Base-by-base conservation (phyloP, 2,113 vertebrate genomes). In the Lampris incognitus region DNA sequence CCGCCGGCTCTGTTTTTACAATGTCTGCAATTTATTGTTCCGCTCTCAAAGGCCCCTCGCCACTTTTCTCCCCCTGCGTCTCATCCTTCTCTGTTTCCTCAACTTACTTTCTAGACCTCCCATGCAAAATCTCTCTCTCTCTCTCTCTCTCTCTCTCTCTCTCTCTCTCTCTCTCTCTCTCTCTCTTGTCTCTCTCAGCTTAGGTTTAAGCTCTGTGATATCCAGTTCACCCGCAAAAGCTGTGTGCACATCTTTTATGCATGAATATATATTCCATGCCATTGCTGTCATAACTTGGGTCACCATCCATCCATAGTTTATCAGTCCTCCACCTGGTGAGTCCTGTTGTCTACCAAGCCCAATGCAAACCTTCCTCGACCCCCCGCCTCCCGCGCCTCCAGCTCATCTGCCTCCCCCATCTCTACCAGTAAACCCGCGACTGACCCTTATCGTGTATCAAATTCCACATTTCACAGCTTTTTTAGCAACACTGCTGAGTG, bases 381-480 rank as follows among this genome's bases (percentile, higher is more conserved):
- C 59, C 4, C 44, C 42, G 4, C 48, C 5, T 46, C n/a, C 74
- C 79, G 57, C 9, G 71, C 78, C 74, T 84, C 68, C 78, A 74
- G 68, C 66, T 87, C 77, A 78, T 85, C 81, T 79, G 78, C 73
- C 73, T 69, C 52, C 61, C 24, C 44, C 46, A 36, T 46, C 39
- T 5, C 70, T 83, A 61, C 42, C 41, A 7, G 4, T 76, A 77
- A 88, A 78, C 84, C 68, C 40, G 69, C 36, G 69, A 74, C 87
- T 89, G 89, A 89, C 87, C 88, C 81, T 65, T 55, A 38, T 65
- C 55, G 86, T 83, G 78, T 89, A 91, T 87, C 88, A 77, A 88
- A 89, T 90, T 89, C 61, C 77, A 85, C 84, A 85, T 92, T 85
- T 87, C 82, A 89, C 79, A 79, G 85, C 63, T 84, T 87, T 82